Percentiles rank a stretch among this genome's conserved stretches.
Conservation (phyloP, 1,140 invertebrate genomes). For the Macrobrachium nipponense region DNA sequence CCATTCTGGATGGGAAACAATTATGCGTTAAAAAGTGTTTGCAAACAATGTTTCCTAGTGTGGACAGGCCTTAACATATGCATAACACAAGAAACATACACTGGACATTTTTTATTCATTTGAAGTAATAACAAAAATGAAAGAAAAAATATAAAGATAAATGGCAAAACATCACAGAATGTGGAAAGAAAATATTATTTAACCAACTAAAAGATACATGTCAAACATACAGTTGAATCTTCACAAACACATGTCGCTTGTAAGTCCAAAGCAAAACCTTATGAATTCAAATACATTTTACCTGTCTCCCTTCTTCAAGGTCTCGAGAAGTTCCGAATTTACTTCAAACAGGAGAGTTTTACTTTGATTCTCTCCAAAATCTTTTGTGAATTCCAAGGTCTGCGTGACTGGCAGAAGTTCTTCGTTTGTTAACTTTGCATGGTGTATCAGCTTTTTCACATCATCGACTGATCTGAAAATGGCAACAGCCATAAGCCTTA, state of each 20-base stretch:
- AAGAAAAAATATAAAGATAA: no score
- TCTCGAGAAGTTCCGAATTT: conserved; percentile 15
- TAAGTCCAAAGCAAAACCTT: neutral
- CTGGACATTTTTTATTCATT: no score
- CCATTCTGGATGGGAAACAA: no score
- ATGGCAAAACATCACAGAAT: no score
- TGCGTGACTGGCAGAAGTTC: conserved; percentile 34
- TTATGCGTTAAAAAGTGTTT: no score
- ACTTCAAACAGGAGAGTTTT: conserved; percentile 28
- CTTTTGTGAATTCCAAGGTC: conserved; percentile 39
- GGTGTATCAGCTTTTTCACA: conserved; percentile 45
- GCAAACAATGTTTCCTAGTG: no score
- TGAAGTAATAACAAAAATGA: no score
- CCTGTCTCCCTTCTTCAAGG: conserved; percentile 40
- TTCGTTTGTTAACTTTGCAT: conserved; percentile 47
- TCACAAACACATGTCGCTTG: neutral
- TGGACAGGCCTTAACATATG: no score
- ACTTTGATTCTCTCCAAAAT: conserved; percentile 9
- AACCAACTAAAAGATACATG: no score
- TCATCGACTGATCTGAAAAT: conserved; percentile 43
- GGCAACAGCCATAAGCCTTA: no score
- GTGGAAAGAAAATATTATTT: no score
- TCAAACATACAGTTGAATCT: neutral
- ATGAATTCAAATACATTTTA: neutral
- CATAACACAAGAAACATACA: no score